A percentile compares a stretch with the other conserved stretches of the same genome.
phyloP scores from a whole-genome alignment of 2,888 invertebrate genomes.

The Brachynemurus nebulosus region DNA sequence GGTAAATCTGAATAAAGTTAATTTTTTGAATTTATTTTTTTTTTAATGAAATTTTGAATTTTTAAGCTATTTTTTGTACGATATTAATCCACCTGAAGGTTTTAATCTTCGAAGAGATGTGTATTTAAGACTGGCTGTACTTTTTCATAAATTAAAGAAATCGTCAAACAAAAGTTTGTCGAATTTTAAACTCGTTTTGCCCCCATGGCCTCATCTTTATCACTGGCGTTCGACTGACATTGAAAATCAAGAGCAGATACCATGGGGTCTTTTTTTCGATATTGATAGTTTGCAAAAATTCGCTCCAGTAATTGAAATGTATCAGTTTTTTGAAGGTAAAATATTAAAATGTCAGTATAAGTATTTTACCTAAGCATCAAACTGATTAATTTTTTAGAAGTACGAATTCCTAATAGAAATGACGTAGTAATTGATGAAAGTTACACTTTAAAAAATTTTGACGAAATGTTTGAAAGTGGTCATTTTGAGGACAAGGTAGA shows the following conservation, averaged over 20 bases:
- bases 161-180: slow-evolving; percentile 29
- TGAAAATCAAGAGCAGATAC: slow-evolving; percentile 42
- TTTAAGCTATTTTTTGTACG: slow-evolving; percentile 70
- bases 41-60: no score
- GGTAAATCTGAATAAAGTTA: no score
- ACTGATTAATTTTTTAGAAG: no score
- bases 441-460: slow-evolving; percentile 71
- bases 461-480: slow-evolving; percentile 69
- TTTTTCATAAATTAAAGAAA: slow-evolving; percentile 53
- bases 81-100: slow-evolving; percentile 90
- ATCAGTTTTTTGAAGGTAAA: slow-evolving; percentile 61
- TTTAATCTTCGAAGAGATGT: slow-evolving; percentile 95
- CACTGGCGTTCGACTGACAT: slow-evolving; percentile 66
- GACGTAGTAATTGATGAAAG: slow-evolving; percentile 48
- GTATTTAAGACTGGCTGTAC: slow-evolving; percentile 80
- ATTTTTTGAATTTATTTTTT: no score
- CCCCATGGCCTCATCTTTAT: slow-evolving; percentile 81
- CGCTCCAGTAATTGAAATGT: slow-evolving; percentile 76
- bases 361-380: no score
- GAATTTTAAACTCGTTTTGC: slow-evolving; percentile 60
- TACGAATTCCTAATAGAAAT: no score
- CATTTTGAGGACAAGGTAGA: slow-evolving; percentile 75
- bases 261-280: slow-evolving; percentile 83
- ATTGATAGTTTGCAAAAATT: slow-evolving; percentile 58
- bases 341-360: no score